Percentiles rank a stretch among this genome's conserved stretches.
Conservation (phyloP, 2,888 invertebrate species). For the Hesperia comma region DNA sequence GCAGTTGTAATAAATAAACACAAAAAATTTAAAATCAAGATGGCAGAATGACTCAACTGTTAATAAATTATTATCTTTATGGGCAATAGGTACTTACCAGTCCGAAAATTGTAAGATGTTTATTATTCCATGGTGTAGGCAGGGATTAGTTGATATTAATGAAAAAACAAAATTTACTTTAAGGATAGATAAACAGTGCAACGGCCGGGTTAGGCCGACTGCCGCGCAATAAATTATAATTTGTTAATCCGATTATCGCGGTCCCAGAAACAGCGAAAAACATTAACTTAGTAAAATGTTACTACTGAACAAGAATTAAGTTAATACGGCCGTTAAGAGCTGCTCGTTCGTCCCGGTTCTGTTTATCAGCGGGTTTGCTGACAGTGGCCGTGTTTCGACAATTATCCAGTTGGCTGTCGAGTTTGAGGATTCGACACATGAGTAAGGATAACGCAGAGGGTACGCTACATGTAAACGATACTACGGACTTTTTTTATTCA, state of each 20-base stretch:
- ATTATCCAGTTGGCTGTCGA: constrained; percentile 27
- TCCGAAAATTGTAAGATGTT: no score
- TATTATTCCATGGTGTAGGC: neutral
- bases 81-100: no score
- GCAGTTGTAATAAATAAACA: no score
- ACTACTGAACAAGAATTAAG: constrained; percentile 4
- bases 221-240: neutral
- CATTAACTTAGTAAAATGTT: constrained; percentile 6
- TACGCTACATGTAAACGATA: neutral
- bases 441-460: neutral
- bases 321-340: constrained; percentile 14
- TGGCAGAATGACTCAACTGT: no score
- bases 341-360: constrained; percentile 13
- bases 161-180: neutral
- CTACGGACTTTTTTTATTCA: no score
- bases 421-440: constrained; percentile 1
- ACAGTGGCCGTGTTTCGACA: constrained; percentile 23
- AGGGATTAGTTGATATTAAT: neutral
- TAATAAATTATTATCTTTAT: no score
- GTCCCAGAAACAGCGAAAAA: neutral
- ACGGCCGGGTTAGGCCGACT: neutral
- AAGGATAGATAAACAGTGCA: neutral
- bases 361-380: constrained; percentile 25
- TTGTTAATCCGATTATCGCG: constrained; percentile 6
- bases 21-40: no score